phyloP scores from a whole-genome alignment of 2,113 vertebrate species.

The Microcebus tavaratra region DNA sequence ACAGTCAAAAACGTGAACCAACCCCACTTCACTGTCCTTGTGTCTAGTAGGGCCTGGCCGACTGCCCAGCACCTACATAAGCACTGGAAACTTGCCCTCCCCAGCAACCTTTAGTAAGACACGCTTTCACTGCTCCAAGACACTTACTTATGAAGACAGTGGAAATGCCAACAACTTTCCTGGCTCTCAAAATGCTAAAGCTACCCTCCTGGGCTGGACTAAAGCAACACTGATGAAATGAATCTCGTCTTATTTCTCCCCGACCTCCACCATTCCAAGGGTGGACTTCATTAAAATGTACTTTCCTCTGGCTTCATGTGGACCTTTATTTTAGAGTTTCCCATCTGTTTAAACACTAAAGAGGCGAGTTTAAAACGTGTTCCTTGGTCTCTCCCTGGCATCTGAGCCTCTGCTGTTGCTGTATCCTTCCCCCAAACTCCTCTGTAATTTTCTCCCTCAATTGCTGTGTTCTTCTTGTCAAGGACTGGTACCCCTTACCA shows the following conservation, averaged over 20 bases:
- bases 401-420: constrained; percentile 1
- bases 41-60: background rate
- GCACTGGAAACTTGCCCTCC: background rate
- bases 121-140: background rate
- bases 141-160: background rate
- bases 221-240: background rate
- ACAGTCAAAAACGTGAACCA: constrained; percentile 1
- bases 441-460: constrained; percentile 24
- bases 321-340: constrained; percentile 17
- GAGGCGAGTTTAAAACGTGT: background rate
- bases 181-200: background rate
- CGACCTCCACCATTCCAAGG: background rate
- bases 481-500: background rate
- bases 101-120: background rate
- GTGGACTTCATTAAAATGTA: background rate
- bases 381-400: background rate
- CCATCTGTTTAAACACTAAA: background rate
- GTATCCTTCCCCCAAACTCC: background rate
- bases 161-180: constrained; percentile 1
- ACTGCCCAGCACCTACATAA: background rate
- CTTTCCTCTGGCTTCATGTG: constrained; percentile 23
- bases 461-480: constrained; percentile 40
- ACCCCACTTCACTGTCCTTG: background rate
- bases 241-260: background rate
- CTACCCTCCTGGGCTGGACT: background rate